These are phyloP conservation scores for Takifugu flavidus DNA, from an alignment of 2,113 vertebrate species.

Conservation along the genomic window DNA sequence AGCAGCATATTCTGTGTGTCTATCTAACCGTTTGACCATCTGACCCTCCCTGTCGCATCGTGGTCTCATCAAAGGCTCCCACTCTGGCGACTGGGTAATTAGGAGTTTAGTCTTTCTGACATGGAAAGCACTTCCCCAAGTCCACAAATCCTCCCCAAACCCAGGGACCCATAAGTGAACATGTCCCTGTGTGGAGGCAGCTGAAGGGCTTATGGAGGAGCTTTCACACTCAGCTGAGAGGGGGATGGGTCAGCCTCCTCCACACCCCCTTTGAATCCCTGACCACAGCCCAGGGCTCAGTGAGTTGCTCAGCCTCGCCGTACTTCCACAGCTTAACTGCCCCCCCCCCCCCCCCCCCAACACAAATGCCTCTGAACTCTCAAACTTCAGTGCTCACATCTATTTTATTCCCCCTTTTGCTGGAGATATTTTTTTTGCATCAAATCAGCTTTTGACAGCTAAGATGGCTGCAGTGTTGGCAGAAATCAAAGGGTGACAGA, in stretches of 20 bases:
- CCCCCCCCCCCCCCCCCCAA: not conserved
- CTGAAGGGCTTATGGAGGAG: slow-evolving; percentile 61
- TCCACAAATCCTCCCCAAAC: slow-evolving; percentile 66
- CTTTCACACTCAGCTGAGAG: slow-evolving; percentile 66
- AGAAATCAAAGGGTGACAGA: too few relatives aligned
- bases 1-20: not conserved
- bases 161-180: slow-evolving; percentile 31
- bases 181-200: slow-evolving; percentile 28
- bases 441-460: too few relatives aligned
- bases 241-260: slow-evolving; percentile 56
- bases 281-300: slow-evolving; percentile 59
- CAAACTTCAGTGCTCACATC: slow-evolving; percentile 52
- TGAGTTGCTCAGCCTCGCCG: slow-evolving; percentile 49
- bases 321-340: slow-evolving; percentile 58
- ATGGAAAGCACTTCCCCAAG: slow-evolving; percentile 68
- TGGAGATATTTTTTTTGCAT: not conserved
- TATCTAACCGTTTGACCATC: too few relatives aligned
- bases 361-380: slow-evolving; percentile 32
- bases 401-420: slow-evolving; percentile 28
- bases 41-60: slow-evolving; percentile 7
- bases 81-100: slow-evolving; percentile 42
- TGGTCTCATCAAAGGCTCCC: not conserved
- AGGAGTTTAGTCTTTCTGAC: slow-evolving; percentile 51
- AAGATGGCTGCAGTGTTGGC: too few relatives aligned
- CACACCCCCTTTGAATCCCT: slow-evolving; percentile 51